Evolutionary conservation across 2,797 vertebrate species (phyloP).

Genomic region (Cryptoblepharus egeriae): DNA sequence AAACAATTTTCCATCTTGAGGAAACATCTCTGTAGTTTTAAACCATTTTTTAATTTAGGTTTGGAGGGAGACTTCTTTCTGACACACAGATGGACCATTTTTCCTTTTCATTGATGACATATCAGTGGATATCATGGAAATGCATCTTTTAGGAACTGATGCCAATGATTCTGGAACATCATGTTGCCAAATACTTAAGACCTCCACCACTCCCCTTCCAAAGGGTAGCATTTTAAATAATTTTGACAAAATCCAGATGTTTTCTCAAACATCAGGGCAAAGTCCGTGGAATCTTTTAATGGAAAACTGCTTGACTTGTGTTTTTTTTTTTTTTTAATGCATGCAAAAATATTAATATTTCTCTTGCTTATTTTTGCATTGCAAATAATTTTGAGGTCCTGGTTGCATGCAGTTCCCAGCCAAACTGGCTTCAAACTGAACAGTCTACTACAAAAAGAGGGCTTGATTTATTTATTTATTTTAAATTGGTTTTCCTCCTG

Average conservation of each 20-base stretch:
- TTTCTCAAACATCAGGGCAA: background rate
- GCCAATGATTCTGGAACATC: background rate
- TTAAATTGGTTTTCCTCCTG: background rate
- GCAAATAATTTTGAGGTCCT: slow-evolving; percentile 5
- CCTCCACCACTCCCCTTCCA: background rate
- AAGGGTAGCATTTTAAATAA: slow-evolving; percentile 1
- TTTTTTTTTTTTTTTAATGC: background rate
- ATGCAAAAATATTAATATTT: slow-evolving; percentile 22
- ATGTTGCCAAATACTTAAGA: slow-evolving; percentile 3
- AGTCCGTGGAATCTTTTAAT: slow-evolving; percentile 14
- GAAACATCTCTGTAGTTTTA: background rate
- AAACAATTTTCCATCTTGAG: background rate
- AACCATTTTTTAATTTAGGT: background rate
- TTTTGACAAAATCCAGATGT: slow-evolving; percentile 27
- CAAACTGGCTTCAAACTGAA: slow-evolving; percentile 21
- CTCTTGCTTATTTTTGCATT: slow-evolving; percentile 7
- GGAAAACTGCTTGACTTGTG: background rate
- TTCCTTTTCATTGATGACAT: background rate
- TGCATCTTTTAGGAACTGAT: background rate
- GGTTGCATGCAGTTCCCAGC: background rate
- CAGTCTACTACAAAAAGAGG: background rate
- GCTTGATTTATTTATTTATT: background rate
- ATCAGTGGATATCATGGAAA: slow-evolving; percentile 4
- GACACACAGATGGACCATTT: background rate
- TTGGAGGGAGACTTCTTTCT: background rate